Percentiles rank a stretch among this genome's conserved stretches.
These are phyloP conservation scores for Goniozus legneri DNA, from an alignment of 1,140 invertebrate species.

Conservation along the genomic window DNA sequence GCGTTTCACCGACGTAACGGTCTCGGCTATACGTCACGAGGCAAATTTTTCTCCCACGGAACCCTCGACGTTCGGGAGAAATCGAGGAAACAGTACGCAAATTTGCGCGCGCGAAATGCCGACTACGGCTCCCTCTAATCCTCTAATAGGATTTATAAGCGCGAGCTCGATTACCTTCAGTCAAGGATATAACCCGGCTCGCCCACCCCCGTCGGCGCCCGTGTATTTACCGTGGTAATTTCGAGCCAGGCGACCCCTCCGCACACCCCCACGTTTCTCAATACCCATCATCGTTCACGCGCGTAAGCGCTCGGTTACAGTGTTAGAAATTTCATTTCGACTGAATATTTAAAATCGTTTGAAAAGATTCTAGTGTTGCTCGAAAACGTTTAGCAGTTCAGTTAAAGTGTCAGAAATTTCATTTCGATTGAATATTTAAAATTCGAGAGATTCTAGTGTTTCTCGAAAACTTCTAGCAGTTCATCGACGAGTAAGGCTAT, in stretches of 20 bases:
- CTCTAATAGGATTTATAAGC: conserved; percentile 55
- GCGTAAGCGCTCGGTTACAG: conserved; percentile 24
- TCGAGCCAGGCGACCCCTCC: too few relatives aligned
- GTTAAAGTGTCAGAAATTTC: too few relatives aligned
- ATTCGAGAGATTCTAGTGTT: too few relatives aligned
- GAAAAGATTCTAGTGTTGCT: too few relatives aligned
- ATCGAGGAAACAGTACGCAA: too few relatives aligned
- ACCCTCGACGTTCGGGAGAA: background rate
- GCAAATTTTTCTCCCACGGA: background rate
- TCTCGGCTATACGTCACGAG: background rate
- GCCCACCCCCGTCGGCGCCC: conserved; percentile 21
- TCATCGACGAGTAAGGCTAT: too few relatives aligned
- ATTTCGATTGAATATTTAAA: too few relatives aligned
- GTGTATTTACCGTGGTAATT: conserved; percentile 44
- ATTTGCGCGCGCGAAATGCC: conserved; percentile 16
- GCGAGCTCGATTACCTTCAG: conserved; percentile 51
- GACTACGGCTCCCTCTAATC: conserved; percentile 42
- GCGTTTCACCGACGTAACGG: background rate
- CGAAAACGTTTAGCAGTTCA: too few relatives aligned
- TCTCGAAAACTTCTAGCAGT: too few relatives aligned
- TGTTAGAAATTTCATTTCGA: too few relatives aligned
- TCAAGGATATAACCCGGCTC: conserved; percentile 39
- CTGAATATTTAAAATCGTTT: too few relatives aligned
- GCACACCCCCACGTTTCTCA: background rate
- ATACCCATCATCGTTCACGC: conserved; percentile 8